These are phyloP conservation scores for Crenuchus spilurus DNA, from an alignment of 2,797 vertebrate species.

Conservation along the genomic window DNA sequence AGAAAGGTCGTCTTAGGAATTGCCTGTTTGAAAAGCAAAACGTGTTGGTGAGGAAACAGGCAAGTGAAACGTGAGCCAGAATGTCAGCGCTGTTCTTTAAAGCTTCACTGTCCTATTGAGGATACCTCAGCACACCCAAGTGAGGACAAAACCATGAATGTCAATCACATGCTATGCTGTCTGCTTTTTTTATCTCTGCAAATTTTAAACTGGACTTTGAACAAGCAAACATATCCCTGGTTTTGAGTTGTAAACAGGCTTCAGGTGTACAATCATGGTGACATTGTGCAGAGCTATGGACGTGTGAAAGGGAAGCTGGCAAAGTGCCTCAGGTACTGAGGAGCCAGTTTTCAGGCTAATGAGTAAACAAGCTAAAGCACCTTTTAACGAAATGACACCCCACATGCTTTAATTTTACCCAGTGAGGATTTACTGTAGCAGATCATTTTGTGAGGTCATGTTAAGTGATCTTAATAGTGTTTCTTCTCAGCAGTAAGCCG, in stretches of 20 bases:
- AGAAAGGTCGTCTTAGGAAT: too few relatives aligned
- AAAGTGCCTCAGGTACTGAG: background rate
- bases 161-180: constrained; percentile 46
- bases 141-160: constrained; percentile 41
- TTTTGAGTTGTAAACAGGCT: constrained; percentile 2
- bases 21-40: too few relatives aligned
- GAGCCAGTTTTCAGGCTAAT: constrained; percentile 27
- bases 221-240: background rate
- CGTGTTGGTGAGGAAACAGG: too few relatives aligned
- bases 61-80: constrained; percentile 32
- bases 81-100: constrained; percentile 25
- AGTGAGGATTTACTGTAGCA: constrained; percentile 27
- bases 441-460: constrained; percentile 7
- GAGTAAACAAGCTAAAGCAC: constrained; percentile 8
- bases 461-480: constrained; percentile 35
- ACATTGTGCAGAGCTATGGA: constrained; percentile 37
- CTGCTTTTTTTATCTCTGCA: constrained; percentile 24
- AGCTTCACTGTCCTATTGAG: constrained; percentile 40
- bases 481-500: constrained; percentile 33
- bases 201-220: constrained; percentile 11
- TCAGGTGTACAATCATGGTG: constrained; percentile 38
- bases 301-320: constrained; percentile 45
- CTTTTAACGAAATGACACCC: constrained; percentile 13
- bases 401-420: constrained; percentile 37
- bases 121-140: constrained; percentile 43